Conservation (phyloP, 1,140 invertebrate genomes). For the Reticulitermes speratus region DNA sequence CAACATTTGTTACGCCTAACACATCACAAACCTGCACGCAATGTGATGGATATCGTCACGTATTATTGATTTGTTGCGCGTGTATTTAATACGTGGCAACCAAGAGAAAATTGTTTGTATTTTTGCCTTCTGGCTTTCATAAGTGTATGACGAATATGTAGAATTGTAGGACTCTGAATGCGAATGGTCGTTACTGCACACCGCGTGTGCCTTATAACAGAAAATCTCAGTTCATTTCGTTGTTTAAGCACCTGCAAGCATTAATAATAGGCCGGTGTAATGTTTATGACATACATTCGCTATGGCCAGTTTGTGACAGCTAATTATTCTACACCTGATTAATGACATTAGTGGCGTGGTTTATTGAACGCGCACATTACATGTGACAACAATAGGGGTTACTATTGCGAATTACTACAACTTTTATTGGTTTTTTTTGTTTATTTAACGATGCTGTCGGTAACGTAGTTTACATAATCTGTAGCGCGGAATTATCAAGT, state of each 20-base stretch:
- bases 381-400: neutral
- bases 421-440: no score
- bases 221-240: neutral
- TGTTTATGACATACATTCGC: neutral
- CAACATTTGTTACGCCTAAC: constrained; percentile 1
- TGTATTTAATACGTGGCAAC: neutral
- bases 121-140: neutral
- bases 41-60: neutral
- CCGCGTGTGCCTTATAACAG: neutral
- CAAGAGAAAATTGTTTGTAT: neutral
- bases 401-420: no score
- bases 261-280: neutral
- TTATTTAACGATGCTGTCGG: no score
- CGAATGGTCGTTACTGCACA: neutral
- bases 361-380: neutral
- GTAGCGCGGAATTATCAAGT: no score
- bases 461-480: no score
- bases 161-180: neutral
- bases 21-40: neutral
- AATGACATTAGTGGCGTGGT: neutral
- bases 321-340: neutral
- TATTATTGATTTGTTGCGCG: neutral
- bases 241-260: neutral
- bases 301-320: neutral
- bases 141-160: neutral